Evolutionary conservation across 2,888 invertebrate genomes (phyloP).

Genomic region (Cataglyphis altisquamis): DNA sequence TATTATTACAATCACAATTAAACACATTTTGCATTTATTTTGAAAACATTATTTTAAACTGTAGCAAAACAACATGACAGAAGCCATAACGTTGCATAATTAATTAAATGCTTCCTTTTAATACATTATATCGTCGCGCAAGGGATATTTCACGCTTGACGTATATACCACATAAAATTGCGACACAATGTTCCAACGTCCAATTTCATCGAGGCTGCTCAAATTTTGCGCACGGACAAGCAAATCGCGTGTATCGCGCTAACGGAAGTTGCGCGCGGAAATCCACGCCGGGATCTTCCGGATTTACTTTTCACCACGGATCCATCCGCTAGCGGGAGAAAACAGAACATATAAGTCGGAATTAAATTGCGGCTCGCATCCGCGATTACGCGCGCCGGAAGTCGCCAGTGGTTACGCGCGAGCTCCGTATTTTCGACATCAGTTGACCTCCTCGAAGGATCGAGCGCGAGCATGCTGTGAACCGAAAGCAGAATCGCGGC

Average conservation of each 20-base stretch:
- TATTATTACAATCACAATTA: background rate
- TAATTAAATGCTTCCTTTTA: background rate
- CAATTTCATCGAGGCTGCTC: background rate
- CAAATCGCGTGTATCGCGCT: background rate
- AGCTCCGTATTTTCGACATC: background rate
- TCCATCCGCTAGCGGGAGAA: background rate
- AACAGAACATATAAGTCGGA: background rate
- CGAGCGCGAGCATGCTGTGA: constrained; percentile 72
- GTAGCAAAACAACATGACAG: background rate
- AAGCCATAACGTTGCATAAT: background rate
- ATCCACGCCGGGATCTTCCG: background rate
- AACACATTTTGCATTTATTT: background rate
- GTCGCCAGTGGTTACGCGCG: background rate
- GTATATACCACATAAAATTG: background rate
- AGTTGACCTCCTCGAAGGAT: constrained; percentile 58
- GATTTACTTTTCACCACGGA: background rate
- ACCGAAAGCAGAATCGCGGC: constrained; percentile 72
- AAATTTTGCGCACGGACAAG: background rate
- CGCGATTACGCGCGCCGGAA: background rate
- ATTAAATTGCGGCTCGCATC: background rate
- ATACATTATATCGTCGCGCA: background rate
- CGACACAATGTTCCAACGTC: background rate
- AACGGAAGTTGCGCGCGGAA: background rate
- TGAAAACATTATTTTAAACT: background rate
- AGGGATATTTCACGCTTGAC: background rate